Evolutionary conservation across 2,888 invertebrate species (phyloP), one percentile per base, ranked within the genome.

Genomic region (Agrotis clavis): DNA sequence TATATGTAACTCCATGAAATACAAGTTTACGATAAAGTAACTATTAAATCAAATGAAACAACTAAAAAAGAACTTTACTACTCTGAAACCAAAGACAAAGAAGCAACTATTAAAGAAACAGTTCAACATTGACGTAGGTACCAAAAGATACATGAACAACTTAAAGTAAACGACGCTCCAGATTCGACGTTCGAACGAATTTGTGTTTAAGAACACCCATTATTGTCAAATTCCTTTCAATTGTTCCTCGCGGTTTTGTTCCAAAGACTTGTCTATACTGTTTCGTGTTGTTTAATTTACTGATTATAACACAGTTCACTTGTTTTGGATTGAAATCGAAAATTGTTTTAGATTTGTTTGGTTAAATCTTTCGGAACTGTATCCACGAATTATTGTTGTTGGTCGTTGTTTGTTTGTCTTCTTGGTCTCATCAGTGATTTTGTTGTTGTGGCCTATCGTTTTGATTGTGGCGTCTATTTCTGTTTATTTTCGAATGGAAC

Each of bases 281-380:
- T 84, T 35, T 83, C 81, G 69, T 79, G 68, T 83, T 83, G 84
- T 86, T 85, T 86, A 87, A 87, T 83, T 88, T 84, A 74, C 79
- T 83, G 83, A 87, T 87, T 84, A 85, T 76, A 75, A 70, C 68
- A 79, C 79, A 79, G 78, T 84, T 84, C 72, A 77, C 65, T 77
- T 67, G 72, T 68, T 81, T 73, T 64, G 60, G 81, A 88, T 87
- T 86, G 86, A 78, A 85, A 82, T 84, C 77, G 74, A 77, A 82
- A 84, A 85, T 85, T 84, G 88, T 84, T 87, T 82, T 75, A 76
- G 77, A 83, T 85, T 84, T 80, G 83, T 85, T 85, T 80, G 68
- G 80, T 77, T 77, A 78, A 74, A 83, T 80, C 80, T 84, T 83
- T 70, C 54, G 82, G 78, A 82, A 81, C 69, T 74, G 74, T 79